These are phyloP conservation scores for Stylophora pistillata DNA, from an alignment of 64 coral and sea anemone genomes.

Conservation along the genomic window DNA sequence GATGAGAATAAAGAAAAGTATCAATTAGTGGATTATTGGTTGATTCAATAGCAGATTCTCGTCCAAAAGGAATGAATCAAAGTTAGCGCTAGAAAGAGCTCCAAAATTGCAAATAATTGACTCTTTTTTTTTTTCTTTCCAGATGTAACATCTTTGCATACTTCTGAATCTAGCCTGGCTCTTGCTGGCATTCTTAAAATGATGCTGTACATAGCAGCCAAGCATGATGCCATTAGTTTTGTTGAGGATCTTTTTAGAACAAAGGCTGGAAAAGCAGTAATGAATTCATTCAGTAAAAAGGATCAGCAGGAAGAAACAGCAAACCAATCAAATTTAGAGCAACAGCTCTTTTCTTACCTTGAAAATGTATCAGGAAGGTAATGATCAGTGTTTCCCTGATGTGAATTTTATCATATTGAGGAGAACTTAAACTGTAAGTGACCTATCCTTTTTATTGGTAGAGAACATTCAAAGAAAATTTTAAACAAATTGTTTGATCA, in stretches of 20 bases:
- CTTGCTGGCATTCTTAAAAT: neutral
- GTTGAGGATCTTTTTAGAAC: conserved; percentile 4
- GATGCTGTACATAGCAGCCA: conserved; percentile 21
- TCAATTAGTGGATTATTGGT: too few relatives aligned
- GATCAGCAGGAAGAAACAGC: neutral
- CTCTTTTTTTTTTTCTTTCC: neutral
- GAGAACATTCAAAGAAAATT: neutral
- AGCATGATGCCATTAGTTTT: neutral
- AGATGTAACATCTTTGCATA: neutral
- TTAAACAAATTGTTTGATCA: neutral
- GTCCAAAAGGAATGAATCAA: neutral
- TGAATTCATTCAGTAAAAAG: neutral
- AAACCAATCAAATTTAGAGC: neutral
- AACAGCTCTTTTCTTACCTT: neutral
- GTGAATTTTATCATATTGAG: too few relatives aligned
- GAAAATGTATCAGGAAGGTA: conserved; percentile 2
- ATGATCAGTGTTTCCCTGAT: neutral
- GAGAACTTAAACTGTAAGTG: too few relatives aligned
- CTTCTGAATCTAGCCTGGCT: neutral
- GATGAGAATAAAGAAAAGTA: too few relatives aligned
- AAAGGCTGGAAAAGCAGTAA: neutral
- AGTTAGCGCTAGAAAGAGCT: too few relatives aligned
- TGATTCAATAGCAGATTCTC: too few relatives aligned
- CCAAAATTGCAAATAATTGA: neutral
- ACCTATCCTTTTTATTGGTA: too few relatives aligned